A percentile compares a stretch with the other conserved stretches of the same genome.
Evolutionary conservation across 2,888 invertebrate genomes (phyloP).

Genomic region (Diadegma fenestrale): DNA sequence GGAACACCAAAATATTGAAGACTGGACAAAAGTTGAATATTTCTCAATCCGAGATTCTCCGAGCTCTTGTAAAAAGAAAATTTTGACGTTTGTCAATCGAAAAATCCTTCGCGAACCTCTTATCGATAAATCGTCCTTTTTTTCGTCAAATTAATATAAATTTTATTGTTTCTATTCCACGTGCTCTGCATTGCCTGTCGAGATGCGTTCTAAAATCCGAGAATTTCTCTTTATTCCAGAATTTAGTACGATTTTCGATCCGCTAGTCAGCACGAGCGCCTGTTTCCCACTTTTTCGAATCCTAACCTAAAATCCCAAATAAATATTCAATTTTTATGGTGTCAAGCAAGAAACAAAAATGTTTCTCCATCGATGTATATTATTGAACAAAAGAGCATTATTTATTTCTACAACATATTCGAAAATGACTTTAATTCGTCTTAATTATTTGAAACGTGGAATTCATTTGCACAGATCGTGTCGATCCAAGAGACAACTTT

Average conservation of each 20-base stretch:
- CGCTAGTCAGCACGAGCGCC: neutral
- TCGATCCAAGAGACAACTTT: slow-evolving; percentile 57
- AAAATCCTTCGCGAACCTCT: no score
- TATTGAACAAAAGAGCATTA: neutral
- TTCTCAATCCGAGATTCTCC: no score
- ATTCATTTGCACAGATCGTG: slow-evolving; percentile 62
- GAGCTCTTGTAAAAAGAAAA: no score
- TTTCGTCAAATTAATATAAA: no score
- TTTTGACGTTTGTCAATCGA: no score
- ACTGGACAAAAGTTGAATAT: no score
- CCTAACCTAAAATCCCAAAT: neutral
- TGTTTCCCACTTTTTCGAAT: neutral
- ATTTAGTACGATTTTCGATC: neutral
- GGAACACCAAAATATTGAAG: no score
- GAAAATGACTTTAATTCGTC: slow-evolving; percentile 67
- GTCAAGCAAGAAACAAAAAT: slow-evolving; percentile 9
- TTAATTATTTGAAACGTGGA: slow-evolving; percentile 37
- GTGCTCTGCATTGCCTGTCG: no score
- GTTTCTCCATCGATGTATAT: neutral
- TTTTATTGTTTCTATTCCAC: no score
- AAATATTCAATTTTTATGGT: neutral
- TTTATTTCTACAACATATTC: neutral
- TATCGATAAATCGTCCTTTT: no score
- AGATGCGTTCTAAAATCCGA: no score
- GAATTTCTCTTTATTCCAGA: neutral